Base-by-base conservation (phyloP, 2,113 vertebrate genomes). In the Eulemur macaco region DNA sequence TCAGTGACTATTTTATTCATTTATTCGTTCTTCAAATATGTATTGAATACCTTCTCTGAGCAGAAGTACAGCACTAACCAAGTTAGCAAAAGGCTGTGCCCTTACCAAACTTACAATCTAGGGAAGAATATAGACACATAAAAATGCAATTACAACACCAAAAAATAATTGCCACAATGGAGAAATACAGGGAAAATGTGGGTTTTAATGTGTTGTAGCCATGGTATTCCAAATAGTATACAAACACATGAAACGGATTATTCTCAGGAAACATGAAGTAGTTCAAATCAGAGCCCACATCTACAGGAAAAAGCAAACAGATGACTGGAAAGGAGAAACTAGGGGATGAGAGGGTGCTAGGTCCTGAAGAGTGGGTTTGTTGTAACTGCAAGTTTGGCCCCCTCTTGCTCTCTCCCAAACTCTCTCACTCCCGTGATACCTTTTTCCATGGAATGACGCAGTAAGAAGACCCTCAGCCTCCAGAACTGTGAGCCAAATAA, bases 201-300 rank as follows among this genome's bases (percentile, higher is more conserved):
- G 13, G 15, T 74, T 89, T 23, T 63, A 54, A 0, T 45, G 23
- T 27, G 3, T 39, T 37, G 1, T 23, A 68, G 6, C 11, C 13
- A 10, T 27, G 25, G 76, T 74, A 83, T 80, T 91, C 47, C 52
- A 95, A 84, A 42, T 8, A 54, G 17, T 58, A 13, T 76, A 1
- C 71, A 91, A 88, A 87, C 29, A 95, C 31, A 86, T 12, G 11
- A 66, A 88, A 27, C 39, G 89, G 68, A 68, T 47, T 86, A 84
- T 68, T 95, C 83, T 84, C 56, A 96, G 68, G 21, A 85, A 96
- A 90, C 45, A 84, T 58, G n/a, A 77, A 84, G 5, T 42, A 85
- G 34, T 71, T 25, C 88, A 31, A 87, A 18, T 95, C 15, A 73
- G 13, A 91, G 17, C 29, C 56, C 31, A 85, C 37, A 93, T 56